These are phyloP conservation scores for Tetragonula carbonaria DNA, from an alignment of 2,888 invertebrate species.

Conservation along the genomic window DNA sequence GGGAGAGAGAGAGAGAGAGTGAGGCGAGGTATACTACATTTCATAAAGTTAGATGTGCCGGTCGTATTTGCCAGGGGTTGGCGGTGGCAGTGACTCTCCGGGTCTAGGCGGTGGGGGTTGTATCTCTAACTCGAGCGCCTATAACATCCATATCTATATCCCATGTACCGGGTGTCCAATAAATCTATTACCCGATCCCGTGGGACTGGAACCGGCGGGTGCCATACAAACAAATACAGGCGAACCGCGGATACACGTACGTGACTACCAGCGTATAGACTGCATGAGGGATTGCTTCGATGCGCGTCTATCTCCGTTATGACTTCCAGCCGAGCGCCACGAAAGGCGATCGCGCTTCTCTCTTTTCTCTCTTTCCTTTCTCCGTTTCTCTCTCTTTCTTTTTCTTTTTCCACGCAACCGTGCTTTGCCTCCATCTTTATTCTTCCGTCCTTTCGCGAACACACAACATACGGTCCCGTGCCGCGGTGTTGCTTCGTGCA, in stretches of 20 bases:
- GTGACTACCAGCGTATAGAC: conserved; percentile 42
- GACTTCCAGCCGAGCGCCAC: conserved; percentile 71
- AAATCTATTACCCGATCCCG: conserved; percentile 83
- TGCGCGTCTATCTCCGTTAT: conserved; percentile 80
- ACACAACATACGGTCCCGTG: neutral
- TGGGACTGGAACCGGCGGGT: conserved; percentile 72
- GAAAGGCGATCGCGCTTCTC: conserved; percentile 67
- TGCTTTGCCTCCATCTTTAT: conserved; percentile 48
- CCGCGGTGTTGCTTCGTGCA: neutral
- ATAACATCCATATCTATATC: conserved; percentile 79
- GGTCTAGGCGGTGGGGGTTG: conserved; percentile 64
- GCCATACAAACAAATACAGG: conserved; percentile 60
- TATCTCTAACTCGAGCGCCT: conserved; percentile 76
- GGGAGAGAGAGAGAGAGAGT: neutral
- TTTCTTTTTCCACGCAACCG: conserved; percentile 52
- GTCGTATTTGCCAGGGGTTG: conserved; percentile 71
- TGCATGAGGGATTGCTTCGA: conserved; percentile 69
- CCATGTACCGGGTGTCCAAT: conserved; percentile 81
- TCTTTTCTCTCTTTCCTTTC: conserved; percentile 9
- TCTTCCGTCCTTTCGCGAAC: conserved; percentile 20
- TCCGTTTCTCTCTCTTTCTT: neutral
- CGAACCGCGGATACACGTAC: conserved; percentile 34
- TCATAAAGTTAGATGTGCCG: conserved; percentile 76
- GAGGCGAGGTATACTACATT: conserved; percentile 60
- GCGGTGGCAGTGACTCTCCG: conserved; percentile 50